Conservation (phyloP, 1,140 invertebrate genomes). For the Drosophila pruinosa region DNA sequence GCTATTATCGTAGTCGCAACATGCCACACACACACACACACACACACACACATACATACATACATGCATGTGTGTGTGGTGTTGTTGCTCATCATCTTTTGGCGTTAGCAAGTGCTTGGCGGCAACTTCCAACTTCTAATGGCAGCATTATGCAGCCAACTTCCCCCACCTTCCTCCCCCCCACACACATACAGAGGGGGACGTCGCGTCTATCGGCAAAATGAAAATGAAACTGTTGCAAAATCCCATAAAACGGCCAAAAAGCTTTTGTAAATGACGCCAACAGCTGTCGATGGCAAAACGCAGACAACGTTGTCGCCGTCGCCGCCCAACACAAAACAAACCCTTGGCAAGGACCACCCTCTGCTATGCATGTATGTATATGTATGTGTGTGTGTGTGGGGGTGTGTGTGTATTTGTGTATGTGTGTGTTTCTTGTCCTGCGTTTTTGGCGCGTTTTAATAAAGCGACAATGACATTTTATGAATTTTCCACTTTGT, state of each 20-base stretch:
- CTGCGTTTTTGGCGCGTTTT: conserved; percentile 77
- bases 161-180: neutral
- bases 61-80: conserved; percentile 26
- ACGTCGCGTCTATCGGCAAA: conserved; percentile 44
- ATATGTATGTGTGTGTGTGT: conserved; percentile 35
- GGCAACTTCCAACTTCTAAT: conserved; percentile 79
- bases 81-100: conserved; percentile 90
- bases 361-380: conserved; percentile 39
- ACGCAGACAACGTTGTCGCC: conserved; percentile 59
- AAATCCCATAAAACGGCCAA: conserved; percentile 80
- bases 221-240: conserved; percentile 79
- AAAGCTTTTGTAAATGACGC: conserved; percentile 80
- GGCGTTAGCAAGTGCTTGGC: conserved; percentile 87
- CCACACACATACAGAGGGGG: neutral
- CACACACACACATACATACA: neutral
- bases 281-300: conserved; percentile 74
- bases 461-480: conserved; percentile 80
- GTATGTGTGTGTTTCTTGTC: conserved; percentile 37
- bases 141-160: conserved; percentile 65
- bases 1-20: conserved; percentile 92
- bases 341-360: neutral
- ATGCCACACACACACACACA: conserved; percentile 87
- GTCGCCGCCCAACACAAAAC: conserved; percentile 48
- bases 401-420: conserved; percentile 37
- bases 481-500: conserved; percentile 80